phyloP scores from a whole-genome alignment of 2,113 vertebrate species.

The Tauraco erythrolophus region DNA sequence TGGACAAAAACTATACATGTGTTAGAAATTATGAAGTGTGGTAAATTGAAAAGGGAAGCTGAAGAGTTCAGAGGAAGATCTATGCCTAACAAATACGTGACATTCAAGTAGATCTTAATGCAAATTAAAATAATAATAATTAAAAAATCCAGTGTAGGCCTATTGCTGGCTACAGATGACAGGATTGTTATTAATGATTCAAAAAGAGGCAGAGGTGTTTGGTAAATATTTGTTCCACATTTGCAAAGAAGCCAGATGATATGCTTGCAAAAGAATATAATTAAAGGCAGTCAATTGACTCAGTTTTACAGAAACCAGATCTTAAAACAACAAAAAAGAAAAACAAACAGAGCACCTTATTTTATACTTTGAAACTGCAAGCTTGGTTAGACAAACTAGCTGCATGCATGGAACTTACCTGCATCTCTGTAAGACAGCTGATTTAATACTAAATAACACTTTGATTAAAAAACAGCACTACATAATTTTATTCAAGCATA shows the following conservation, averaged over 20 bases:
- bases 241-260: constrained; percentile 64
- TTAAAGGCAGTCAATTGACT: constrained; percentile 61
- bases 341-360: constrained; percentile 44
- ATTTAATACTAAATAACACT: constrained; percentile 20
- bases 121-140: constrained; percentile 11
- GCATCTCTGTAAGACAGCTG: not conserved
- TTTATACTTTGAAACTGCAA: constrained; percentile 12
- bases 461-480: not conserved
- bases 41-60: constrained; percentile 4
- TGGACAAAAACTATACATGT: not conserved
- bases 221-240: constrained; percentile 65
- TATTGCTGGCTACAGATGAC: constrained; percentile 57
- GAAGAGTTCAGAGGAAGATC: constrained; percentile 8
- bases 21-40: not conserved
- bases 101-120: not conserved
- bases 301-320: constrained; percentile 45
- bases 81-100: not conserved
- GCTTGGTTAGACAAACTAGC: not conserved
- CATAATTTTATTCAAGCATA: not conserved
- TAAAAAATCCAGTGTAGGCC: not conserved
- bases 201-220: constrained; percentile 67
- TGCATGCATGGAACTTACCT: not conserved
- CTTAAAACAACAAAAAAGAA: constrained; percentile 51
- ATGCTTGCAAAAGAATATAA: constrained; percentile 59
- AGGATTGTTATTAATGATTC: constrained; percentile 59